phyloP scores from a whole-genome alignment of 2,113 vertebrate genomes.

The Albula goreensis region DNA sequence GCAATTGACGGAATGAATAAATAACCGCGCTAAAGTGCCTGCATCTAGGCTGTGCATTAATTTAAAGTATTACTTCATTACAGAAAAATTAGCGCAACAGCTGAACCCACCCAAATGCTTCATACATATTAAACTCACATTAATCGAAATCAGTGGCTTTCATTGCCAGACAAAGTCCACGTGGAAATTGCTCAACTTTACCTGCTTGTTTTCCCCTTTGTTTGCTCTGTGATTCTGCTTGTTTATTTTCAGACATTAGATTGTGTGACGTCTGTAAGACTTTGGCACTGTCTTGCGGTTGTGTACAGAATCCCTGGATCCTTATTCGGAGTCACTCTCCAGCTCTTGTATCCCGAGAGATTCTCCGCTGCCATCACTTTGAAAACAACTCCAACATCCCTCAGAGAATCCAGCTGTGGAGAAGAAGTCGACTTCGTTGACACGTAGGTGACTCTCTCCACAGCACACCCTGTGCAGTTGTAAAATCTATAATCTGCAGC shows the following conservation, averaged over 20 bases:
- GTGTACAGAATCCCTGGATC: background rate
- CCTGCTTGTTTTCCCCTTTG: background rate
- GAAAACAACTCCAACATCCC: constrained; percentile 21
- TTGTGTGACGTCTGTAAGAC: background rate
- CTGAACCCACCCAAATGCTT: background rate
- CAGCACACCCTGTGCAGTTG: background rate
- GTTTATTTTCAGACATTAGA: background rate
- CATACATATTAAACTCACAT: background rate
- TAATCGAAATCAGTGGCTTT: background rate
- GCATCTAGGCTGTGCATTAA: background rate
- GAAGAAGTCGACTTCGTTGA: constrained; percentile 8
- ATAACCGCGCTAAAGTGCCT: background rate
- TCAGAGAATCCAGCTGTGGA: constrained; percentile 2
- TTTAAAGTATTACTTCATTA: background rate
- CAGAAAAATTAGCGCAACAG: background rate
- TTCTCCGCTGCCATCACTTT: constrained; percentile 18
- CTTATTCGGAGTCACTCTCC: background rate
- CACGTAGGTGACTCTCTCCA: background rate
- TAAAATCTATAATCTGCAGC: background rate
- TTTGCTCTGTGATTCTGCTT: background rate
- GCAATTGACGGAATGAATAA: background rate
- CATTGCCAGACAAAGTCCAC: background rate
- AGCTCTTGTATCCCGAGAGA: constrained; percentile 3
- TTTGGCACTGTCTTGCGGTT: background rate
- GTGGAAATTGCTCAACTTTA: background rate